Percentiles rank a stretch among this genome's conserved stretches.
Conservation (phyloP, 1,140 invertebrate genomes). For the Hydropsyche tenuis region DNA sequence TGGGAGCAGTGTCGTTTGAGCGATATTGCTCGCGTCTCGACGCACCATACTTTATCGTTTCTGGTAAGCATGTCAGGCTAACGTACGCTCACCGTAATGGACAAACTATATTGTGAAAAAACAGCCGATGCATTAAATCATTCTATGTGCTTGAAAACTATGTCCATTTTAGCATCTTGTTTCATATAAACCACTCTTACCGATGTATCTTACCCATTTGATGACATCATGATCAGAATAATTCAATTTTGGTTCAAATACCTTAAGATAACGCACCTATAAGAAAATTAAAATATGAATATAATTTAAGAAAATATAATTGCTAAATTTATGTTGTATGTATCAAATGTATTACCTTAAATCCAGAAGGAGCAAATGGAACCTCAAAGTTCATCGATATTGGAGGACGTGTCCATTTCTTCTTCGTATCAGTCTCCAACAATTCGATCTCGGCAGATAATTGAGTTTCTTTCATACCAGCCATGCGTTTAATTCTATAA, state of each 20-base stretch:
- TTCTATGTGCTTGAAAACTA: conserved; percentile 13
- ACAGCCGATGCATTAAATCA: conserved; percentile 10
- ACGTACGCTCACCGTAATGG: too few species aligned
- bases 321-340: too few species aligned
- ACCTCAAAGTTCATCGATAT: conserved; percentile 99
- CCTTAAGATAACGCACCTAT: conserved; percentile 97
- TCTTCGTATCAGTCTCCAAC: conserved; percentile 98
- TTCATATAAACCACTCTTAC: conserved; percentile 97
- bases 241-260: conserved; percentile 99
- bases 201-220: conserved; percentile 99
- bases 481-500: conserved; percentile 96
- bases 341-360: conserved; percentile 75
- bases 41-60: too few species aligned
- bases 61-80: too few species aligned
- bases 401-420: conserved; percentile 99
- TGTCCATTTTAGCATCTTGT: conserved; percentile 83
- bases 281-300: conserved; percentile 50
- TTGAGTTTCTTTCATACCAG: conserved; percentile 99
- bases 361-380: conserved; percentile 96
- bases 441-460: conserved; percentile 99
- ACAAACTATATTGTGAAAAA: not conserved
- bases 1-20: too few species aligned
- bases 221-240: conserved; percentile 99
- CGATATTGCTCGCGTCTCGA: too few species aligned
- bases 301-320: conserved; percentile 1